phyloP scores from a whole-genome alignment of 2,797 vertebrate genomes.

The Neopelma chrysocephalum region DNA sequence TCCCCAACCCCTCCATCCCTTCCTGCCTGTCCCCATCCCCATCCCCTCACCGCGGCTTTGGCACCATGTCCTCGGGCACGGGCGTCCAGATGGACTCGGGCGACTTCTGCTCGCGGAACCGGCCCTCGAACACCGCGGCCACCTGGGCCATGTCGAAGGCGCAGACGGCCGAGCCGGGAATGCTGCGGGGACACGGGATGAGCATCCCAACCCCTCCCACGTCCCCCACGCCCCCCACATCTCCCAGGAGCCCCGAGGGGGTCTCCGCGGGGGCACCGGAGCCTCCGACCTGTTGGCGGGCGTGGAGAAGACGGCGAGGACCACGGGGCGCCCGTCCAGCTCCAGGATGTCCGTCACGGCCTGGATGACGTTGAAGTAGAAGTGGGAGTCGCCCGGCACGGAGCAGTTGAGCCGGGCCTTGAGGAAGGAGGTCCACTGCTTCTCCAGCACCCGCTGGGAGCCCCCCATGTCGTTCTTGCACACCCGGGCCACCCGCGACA shows the following conservation, averaged over 20 bases:
- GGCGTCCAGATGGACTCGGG: conserved; percentile 96
- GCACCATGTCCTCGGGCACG: conserved; percentile 91
- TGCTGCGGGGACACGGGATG: conserved; percentile 72
- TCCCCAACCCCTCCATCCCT: neutral
- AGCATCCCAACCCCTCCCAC: neutral
- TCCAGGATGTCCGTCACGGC: conserved; percentile 89
- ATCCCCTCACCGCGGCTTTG: conserved; percentile 86
- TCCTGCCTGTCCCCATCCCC: neutral
- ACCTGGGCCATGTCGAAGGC: conserved; percentile 96
- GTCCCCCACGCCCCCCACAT: rapidly evolving
- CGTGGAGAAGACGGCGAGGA: conserved; percentile 93
- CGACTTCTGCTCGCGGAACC: conserved; percentile 96
- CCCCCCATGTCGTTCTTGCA: conserved; percentile 93
- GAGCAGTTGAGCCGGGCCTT: conserved; percentile 97
- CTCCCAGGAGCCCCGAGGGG: neutral
- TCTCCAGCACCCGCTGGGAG: conserved; percentile 92
- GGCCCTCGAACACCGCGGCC: conserved; percentile 89
- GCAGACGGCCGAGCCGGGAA: conserved; percentile 93
- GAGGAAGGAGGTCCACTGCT: conserved; percentile 96
- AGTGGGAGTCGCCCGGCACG: conserved; percentile 91
- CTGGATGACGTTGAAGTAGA: conserved; percentile 97
- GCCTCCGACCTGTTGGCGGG: conserved; percentile 88
- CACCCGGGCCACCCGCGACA: conserved; percentile 91
- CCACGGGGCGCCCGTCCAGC: conserved; percentile 87
- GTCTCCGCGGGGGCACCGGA: too few species aligned